These are phyloP conservation scores for Timema cristinae DNA, from an alignment of 2,888 invertebrate genomes.

Conservation along the genomic window DNA sequence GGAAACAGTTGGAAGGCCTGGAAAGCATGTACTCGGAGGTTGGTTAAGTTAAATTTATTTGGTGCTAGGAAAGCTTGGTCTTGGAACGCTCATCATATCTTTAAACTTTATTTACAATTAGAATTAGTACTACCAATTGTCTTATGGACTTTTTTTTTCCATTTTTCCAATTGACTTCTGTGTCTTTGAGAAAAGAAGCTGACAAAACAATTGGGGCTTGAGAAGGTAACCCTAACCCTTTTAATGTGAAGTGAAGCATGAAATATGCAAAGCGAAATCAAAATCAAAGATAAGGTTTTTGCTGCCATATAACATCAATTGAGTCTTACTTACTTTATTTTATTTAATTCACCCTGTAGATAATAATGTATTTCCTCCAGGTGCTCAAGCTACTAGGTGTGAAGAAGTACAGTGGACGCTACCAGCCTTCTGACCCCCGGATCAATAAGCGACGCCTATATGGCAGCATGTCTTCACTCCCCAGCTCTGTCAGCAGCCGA, in stretches of 20 bases:
- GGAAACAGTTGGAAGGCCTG: constrained; percentile 74
- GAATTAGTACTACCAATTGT: not conserved
- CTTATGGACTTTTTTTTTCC: not conserved
- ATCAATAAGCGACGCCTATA: constrained; percentile 56
- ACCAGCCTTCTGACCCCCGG: constrained; percentile 55
- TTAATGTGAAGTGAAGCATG: no score
- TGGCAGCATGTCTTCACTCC: constrained; percentile 78
- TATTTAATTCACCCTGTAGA: no score
- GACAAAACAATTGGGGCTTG: no score
- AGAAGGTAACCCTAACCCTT: no score
- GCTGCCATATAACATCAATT: no score
- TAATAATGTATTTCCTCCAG: constrained; percentile 38
- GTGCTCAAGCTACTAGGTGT: constrained; percentile 59
- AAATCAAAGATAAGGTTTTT: no score
- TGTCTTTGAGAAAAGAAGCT: no score
- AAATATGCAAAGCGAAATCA: no score
- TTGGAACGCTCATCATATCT: no score
- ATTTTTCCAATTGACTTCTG: not conserved
- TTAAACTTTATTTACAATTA: no score
- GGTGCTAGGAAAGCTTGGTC: not conserved
- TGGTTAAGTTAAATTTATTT: not conserved
- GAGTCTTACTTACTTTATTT: no score
- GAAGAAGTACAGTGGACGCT: constrained; percentile 50
- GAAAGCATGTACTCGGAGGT: constrained; percentile 88
- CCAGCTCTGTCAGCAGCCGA: constrained; percentile 75